These are phyloP conservation scores for Hylaeus anthracinus DNA, from an alignment of 1,140 invertebrate genomes.

Conservation along the genomic window DNA sequence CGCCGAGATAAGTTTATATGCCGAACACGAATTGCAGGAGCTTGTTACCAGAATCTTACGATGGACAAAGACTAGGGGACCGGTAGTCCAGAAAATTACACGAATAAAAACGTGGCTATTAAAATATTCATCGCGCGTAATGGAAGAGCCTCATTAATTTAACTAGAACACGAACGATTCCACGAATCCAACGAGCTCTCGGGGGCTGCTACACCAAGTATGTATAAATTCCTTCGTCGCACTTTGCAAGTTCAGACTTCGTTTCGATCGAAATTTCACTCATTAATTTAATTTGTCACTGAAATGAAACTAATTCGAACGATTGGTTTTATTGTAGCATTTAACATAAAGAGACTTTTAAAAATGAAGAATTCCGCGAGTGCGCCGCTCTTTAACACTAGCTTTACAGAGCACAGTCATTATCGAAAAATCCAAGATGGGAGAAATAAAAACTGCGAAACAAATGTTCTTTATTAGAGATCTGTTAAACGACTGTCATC, in stretches of 20 bases:
- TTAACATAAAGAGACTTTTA: too few relatives aligned
- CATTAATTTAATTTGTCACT: neutral
- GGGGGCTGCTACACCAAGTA: conserved; percentile 27
- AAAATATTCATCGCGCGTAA: conserved; percentile 60
- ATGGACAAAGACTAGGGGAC: neutral
- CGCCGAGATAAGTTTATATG: conserved; percentile 45
- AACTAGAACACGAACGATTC: conserved; percentile 26
- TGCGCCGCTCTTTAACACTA: too few relatives aligned
- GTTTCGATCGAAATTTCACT: neutral
- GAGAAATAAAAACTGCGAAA: too few relatives aligned
- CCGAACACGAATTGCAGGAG: conserved; percentile 24
- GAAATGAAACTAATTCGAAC: neutral
- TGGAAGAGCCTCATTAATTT: conserved; percentile 48
- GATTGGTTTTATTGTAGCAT: too few relatives aligned
- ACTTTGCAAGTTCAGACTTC: conserved; percentile 31
- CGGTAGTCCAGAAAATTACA: conserved; percentile 49
- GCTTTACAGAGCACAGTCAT: too few relatives aligned
- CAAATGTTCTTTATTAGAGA: too few relatives aligned
- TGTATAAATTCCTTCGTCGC: conserved; percentile 36
- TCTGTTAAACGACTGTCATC: too few relatives aligned
- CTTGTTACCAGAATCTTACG: conserved; percentile 38
- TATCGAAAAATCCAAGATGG: too few relatives aligned
- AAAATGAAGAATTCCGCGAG: too few relatives aligned
- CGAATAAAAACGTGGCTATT: conserved; percentile 38
- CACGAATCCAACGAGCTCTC: neutral